phyloP scores from a whole-genome alignment of 1,140 invertebrate species.

The Frieseomelitta varia region DNA sequence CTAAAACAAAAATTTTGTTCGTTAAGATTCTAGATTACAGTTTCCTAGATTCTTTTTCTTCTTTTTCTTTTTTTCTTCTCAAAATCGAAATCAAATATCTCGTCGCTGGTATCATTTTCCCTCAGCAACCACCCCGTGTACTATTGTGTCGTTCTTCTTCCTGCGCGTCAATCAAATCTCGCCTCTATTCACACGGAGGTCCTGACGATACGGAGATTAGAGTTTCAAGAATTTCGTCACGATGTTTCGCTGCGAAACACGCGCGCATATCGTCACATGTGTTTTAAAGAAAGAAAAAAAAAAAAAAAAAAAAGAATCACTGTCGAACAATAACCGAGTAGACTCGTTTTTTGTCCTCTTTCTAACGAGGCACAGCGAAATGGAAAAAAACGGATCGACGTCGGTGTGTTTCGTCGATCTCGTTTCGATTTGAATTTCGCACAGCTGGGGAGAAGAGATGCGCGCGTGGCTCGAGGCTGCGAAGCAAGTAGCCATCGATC shows the following conservation, averaged over 20 bases:
- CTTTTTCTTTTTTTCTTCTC: neutral
- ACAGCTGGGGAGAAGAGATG: conserved; percentile 19
- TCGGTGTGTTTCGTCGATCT: neutral
- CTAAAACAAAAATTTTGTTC: too few relatives aligned
- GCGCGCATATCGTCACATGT: conserved; percentile 39
- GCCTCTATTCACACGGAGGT: conserved; percentile 8
- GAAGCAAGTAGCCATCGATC: conserved; percentile 54
- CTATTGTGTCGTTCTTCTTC: neutral
- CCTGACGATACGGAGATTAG: conserved; percentile 62
- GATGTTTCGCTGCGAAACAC: conserved; percentile 53
- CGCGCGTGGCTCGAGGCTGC: conserved; percentile 58
- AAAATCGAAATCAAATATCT: too few relatives aligned
- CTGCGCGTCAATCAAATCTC: neutral
- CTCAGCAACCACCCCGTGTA: too few relatives aligned
- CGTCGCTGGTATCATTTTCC: neutral
- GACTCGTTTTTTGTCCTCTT: neutral
- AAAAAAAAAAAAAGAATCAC: too few relatives aligned
- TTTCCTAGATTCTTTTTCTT: neutral
- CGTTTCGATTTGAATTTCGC: neutral
- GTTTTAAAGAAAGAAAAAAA: too few relatives aligned
- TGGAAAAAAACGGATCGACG: neutral
- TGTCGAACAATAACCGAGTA: neutral
- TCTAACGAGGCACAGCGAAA: neutral
- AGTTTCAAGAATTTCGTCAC: conserved; percentile 47
- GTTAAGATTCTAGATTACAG: too few relatives aligned